These are phyloP conservation scores for Helicolenus hilgendorfi DNA, from an alignment of 2,797 vertebrate genomes.

Conservation along the genomic window DNA sequence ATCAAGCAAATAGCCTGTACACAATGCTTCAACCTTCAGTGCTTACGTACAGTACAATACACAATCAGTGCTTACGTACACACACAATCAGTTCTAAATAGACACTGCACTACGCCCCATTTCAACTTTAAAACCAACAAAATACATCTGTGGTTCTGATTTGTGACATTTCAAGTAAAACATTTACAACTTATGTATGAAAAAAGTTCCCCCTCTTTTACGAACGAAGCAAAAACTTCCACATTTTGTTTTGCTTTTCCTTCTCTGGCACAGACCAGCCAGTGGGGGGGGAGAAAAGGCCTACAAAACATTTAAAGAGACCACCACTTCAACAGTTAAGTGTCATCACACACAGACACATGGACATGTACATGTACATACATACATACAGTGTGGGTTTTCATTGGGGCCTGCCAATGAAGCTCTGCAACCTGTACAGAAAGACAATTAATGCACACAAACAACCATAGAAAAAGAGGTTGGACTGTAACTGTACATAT, in stretches of 20 bases:
- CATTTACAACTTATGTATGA: conserved; percentile 74
- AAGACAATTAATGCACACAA: conserved; percentile 41
- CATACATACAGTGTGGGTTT: conserved; percentile 67
- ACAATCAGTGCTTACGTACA: conserved; percentile 60
- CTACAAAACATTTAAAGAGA: conserved; percentile 75
- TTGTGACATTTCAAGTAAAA: conserved; percentile 89
- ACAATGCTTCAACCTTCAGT: conserved; percentile 69
- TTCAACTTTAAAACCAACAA: conserved; percentile 42
- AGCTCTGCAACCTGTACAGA: conserved; percentile 91
- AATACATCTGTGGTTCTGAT: conserved; percentile 77
- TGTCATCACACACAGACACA: conserved; percentile 48
- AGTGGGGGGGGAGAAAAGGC: not conserved
- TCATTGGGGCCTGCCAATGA: conserved; percentile 92
- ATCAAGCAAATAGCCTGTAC: conserved; percentile 77
- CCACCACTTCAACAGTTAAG: conserved; percentile 33
- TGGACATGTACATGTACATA: conserved; percentile 33
- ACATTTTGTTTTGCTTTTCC: conserved; percentile 68
- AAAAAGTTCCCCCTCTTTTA: conserved; percentile 49
- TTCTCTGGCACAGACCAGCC: conserved; percentile 61
- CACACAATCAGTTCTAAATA: not conserved
- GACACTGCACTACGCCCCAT: not conserved
- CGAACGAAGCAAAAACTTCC: conserved; percentile 72
- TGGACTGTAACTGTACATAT: conserved; percentile 45
- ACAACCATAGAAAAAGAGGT: conserved; percentile 45
- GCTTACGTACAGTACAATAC: conserved; percentile 30